phyloP scores from a whole-genome alignment of 2,888 invertebrate genomes.

The Malthinus flaveolus region DNA sequence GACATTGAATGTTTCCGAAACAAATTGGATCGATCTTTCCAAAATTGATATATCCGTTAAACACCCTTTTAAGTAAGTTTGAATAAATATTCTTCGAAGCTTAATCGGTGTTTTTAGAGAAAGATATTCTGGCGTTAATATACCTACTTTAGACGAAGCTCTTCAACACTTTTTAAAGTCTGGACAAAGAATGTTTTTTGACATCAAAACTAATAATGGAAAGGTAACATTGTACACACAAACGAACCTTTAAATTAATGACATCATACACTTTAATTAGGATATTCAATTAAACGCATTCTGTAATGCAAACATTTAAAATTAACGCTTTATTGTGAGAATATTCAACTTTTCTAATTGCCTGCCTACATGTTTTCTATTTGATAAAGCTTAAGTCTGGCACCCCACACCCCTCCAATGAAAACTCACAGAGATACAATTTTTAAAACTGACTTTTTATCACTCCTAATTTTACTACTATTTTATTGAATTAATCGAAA shows the following conservation, averaged over 20 bases:
- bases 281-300: constrained; percentile 5
- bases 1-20: constrained; percentile 57
- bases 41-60: constrained; percentile 67
- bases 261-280: constrained; percentile 1
- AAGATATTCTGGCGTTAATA: constrained; percentile 61
- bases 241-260: constrained; percentile 6
- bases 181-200: constrained; percentile 76
- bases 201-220: constrained; percentile 71
- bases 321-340: no score
- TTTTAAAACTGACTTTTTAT: no score
- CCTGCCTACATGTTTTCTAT: no score
- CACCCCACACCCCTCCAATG: no score
- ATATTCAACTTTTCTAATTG: no score
- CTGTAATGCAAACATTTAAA: neutral
- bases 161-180: constrained; percentile 67
- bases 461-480: no score
- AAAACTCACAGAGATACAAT: no score
- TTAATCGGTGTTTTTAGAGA: constrained; percentile 55
- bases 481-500: no score
- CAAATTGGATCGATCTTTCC: constrained; percentile 67
- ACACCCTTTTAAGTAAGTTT: constrained; percentile 67
- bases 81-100: neutral
- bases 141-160: constrained; percentile 73
- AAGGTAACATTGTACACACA: constrained; percentile 56
- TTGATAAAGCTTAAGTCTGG: no score